These are phyloP conservation scores for Heteromyza rotundicornis DNA, from an alignment of 2,888 invertebrate genomes.

Conservation along the genomic window DNA sequence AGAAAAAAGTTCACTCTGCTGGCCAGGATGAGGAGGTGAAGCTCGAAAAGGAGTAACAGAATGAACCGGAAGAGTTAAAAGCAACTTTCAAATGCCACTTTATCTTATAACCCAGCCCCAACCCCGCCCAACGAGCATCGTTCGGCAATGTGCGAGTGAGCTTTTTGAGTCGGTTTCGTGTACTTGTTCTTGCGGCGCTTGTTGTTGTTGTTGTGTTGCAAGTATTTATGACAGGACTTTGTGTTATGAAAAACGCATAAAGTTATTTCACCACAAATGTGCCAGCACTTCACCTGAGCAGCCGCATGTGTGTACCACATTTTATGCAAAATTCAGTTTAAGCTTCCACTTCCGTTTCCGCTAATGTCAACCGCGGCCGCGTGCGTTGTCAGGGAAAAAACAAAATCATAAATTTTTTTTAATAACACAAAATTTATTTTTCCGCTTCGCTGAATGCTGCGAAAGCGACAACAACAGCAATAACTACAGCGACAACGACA, in stretches of 20 bases:
- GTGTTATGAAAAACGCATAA: constrained; percentile 39
- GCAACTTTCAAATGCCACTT: constrained; percentile 35
- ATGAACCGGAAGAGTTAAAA: constrained; percentile 21
- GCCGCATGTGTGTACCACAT: constrained; percentile 27
- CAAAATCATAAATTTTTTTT: constrained; percentile 54
- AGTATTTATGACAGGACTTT: constrained; percentile 35
- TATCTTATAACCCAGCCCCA: neutral
- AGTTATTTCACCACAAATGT: constrained; percentile 42
- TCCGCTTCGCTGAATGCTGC: neutral
- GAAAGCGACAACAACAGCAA: neutral
- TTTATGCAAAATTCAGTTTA: constrained; percentile 53
- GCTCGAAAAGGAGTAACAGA: constrained; percentile 14
- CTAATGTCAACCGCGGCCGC: neutral
- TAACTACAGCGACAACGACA: neutral
- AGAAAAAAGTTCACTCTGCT: neutral
- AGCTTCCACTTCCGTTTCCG: constrained; percentile 48
- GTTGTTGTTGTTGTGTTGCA: constrained; percentile 5
- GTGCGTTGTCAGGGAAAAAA: constrained; percentile 35
- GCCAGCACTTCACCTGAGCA: constrained; percentile 35
- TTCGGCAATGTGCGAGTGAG: too few species aligned
- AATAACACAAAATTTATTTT: constrained; percentile 20
- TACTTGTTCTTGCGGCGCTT: neutral
- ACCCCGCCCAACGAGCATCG: too few species aligned
- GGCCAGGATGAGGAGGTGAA: neutral
- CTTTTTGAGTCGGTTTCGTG: too few species aligned